phyloP scores from a whole-genome alignment of 2,888 invertebrate species.

The Trisateles emortualis region DNA sequence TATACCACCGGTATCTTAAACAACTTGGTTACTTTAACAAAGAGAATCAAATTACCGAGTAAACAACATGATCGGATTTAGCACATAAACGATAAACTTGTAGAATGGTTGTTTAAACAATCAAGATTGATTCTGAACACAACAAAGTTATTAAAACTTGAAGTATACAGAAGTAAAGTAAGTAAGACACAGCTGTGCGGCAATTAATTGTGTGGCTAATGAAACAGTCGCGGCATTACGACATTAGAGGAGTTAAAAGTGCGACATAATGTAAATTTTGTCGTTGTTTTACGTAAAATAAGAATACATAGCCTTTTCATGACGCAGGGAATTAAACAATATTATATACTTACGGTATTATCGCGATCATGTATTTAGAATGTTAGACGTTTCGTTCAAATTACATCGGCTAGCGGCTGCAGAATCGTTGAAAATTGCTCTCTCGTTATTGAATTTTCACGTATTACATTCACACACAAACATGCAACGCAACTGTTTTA shows the following conservation, averaged over 20 bases:
- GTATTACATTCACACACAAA: too few relatives aligned
- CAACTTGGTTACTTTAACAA: too few relatives aligned
- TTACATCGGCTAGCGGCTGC: too few relatives aligned
- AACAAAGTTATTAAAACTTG: conserved; percentile 52
- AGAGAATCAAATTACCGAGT: conserved; percentile 26
- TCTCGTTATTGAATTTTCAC: too few relatives aligned
- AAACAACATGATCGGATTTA: conserved; percentile 34
- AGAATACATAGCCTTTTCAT: not conserved
- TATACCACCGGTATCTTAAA: too few relatives aligned
- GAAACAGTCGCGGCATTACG: conserved; percentile 32
- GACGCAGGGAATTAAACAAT: not conserved
- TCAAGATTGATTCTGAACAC: conserved; percentile 36
- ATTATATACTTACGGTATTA: too few relatives aligned
- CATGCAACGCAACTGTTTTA: too few relatives aligned
- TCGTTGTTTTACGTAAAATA: conserved; percentile 13
- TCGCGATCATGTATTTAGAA: too few relatives aligned
- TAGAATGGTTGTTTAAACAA: conserved; percentile 32
- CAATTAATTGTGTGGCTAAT: conserved; percentile 42
- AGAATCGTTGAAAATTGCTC: too few relatives aligned
- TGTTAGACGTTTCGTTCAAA: too few relatives aligned
- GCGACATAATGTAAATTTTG: conserved; percentile 29
- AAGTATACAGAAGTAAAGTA: conserved; percentile 14
- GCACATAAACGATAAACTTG: conserved; percentile 20
- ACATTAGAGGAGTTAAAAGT: conserved; percentile 29
- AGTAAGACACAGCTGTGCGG: conserved; percentile 21